Evolutionary conservation across 2,797 vertebrate species (phyloP).

Genomic region (Crax fasciolata): DNA sequence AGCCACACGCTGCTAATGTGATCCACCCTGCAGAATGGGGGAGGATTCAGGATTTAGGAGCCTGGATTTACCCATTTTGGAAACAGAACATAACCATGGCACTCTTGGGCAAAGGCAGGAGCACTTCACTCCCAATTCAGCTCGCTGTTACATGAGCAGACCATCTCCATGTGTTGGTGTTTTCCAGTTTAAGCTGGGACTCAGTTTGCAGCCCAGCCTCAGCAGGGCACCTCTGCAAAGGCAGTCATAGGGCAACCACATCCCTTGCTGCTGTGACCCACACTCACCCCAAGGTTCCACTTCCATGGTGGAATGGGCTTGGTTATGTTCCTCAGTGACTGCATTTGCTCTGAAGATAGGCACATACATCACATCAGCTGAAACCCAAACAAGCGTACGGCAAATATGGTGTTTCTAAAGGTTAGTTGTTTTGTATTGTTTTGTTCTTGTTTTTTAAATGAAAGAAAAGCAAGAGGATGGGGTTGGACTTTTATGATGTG

Average conservation of each 20-base stretch:
- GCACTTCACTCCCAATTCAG: not conserved
- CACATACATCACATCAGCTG: constrained; percentile 12
- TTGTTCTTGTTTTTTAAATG: constrained; percentile 25
- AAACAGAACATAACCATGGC: not conserved
- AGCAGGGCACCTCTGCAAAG: not conserved
- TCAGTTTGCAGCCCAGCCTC: not conserved
- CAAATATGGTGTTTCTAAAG: constrained; percentile 45
- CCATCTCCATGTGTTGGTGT: not conserved
- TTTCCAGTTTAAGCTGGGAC: not conserved
- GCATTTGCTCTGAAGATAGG: not conserved
- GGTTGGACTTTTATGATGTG: constrained; percentile 70
- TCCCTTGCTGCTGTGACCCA: not conserved
- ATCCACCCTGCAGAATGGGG: not conserved
- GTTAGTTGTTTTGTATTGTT: constrained; percentile 19
- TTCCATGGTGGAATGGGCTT: fast-evolving
- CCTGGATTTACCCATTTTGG: not conserved
- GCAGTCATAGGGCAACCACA: fast-evolving
- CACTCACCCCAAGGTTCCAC: not conserved
- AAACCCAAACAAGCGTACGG: not conserved
- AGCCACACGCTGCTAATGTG: not conserved
- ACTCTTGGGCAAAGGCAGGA: not conserved
- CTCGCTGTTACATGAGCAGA: fast-evolving
- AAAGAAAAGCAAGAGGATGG: constrained; percentile 69
- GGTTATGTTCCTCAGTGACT: not conserved
- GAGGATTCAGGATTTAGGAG: not conserved